These are phyloP conservation scores for Dolichotis patagonum DNA, from an alignment of 2,113 vertebrate genomes.

Conservation along the genomic window DNA sequence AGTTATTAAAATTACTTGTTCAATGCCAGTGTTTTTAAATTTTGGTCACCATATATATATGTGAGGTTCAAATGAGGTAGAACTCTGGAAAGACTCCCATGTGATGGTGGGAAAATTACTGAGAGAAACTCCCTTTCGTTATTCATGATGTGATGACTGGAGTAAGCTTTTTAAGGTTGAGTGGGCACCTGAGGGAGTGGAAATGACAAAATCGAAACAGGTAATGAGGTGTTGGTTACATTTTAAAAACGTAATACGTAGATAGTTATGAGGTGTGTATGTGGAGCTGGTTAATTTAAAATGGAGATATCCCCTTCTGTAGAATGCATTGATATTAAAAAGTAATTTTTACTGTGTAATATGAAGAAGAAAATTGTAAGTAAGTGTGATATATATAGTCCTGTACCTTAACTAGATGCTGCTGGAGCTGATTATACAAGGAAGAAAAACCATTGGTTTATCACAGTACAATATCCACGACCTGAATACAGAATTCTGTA, in stretches of 20 bases:
- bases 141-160: neutral
- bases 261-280: neutral
- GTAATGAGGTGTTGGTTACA: neutral
- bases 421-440: neutral
- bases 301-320: slow-evolving; percentile 36
- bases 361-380: neutral
- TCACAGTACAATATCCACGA: neutral
- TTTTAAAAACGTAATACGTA: neutral
- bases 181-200: neutral
- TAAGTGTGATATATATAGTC: neutral
- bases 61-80: too few species aligned
- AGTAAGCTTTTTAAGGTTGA: neutral
- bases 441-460: slow-evolving; percentile 4
- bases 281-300: slow-evolving; percentile 5
- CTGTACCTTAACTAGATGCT: neutral
- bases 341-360: slow-evolving; percentile 24
- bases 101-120: neutral
- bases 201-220: neutral
- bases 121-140: neutral
- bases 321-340: neutral
- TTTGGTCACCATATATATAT: neutral
- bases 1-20: neutral
- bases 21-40: neutral
- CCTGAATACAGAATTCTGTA: neutral
- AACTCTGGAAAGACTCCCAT: neutral